Conservation (phyloP, 2,113 vertebrate genomes). For the Ancistrus triradiatus region DNA sequence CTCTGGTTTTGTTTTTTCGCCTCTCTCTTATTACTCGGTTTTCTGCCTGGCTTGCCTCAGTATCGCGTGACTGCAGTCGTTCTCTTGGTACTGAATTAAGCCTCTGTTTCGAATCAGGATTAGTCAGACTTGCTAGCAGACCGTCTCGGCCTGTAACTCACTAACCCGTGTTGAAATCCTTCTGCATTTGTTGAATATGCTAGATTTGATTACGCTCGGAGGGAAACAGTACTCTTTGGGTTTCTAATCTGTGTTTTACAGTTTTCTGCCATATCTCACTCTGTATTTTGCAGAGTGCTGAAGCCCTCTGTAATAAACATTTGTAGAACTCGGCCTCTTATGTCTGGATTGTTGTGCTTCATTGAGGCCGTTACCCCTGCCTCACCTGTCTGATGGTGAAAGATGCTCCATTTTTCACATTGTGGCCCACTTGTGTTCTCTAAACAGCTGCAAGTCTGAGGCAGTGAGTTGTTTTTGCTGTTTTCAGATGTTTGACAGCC, state of each 20-base stretch:
- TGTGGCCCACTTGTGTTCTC: not conserved
- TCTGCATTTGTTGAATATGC: not conserved
- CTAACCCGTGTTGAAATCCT: not conserved
- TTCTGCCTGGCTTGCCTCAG: slow-evolving; percentile 14
- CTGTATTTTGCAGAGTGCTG: slow-evolving; percentile 1
- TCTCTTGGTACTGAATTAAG: slow-evolving; percentile 7
- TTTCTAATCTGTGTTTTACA: too few species aligned
- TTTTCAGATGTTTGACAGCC: too few species aligned
- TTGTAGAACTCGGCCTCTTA: not conserved
- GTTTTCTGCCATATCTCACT: not conserved
- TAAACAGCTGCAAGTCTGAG: not conserved
- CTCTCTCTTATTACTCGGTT: slow-evolving; percentile 4
- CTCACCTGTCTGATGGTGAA: too few species aligned
- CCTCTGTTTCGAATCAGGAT: slow-evolving; percentile 7
- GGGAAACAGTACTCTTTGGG: too few species aligned
- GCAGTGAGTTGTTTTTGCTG: too few species aligned
- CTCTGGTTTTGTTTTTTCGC: slow-evolving; percentile 17
- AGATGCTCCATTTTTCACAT: not conserved
- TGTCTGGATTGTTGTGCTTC: slow-evolving; percentile 8
- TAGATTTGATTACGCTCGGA: not conserved
- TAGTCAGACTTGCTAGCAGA: not conserved
- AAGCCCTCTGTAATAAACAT: slow-evolving; percentile 18
- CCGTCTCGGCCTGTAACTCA: not conserved
- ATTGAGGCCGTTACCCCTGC: too few species aligned
- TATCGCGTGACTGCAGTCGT: not conserved